Percentiles rank a stretch among this genome's conserved stretches.
Conservation (phyloP, 2,888 invertebrate species). For the Leptopilina syphax region DNA sequence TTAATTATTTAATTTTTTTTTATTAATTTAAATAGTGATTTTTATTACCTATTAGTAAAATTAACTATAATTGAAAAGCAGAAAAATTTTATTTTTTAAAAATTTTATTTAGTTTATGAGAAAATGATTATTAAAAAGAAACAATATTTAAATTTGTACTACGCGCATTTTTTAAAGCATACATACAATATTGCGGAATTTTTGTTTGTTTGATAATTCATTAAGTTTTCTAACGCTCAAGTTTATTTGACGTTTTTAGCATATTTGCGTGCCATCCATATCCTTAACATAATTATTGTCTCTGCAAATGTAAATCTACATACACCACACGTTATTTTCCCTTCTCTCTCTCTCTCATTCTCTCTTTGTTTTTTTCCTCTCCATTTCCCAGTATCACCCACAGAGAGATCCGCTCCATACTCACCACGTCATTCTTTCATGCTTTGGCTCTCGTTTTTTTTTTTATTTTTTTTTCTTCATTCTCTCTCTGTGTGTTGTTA, state of each 20-base stretch:
- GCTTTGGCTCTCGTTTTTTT: conserved; percentile 43
- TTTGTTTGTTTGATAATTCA: background rate
- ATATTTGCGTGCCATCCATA: conserved; percentile 1
- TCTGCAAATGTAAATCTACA: background rate
- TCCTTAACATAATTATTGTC: conserved; percentile 1
- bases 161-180: too few relatives aligned
- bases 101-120: too few relatives aligned
- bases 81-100: too few relatives aligned
- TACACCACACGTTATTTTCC: conserved; percentile 44
- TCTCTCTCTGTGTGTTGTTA: conserved; percentile 48
- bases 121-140: too few relatives aligned
- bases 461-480: conserved; percentile 23
- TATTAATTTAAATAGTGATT: too few relatives aligned
- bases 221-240: background rate
- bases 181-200: background rate
- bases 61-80: too few relatives aligned
- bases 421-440: conserved; percentile 41
- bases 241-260: background rate
- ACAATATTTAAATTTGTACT: too few relatives aligned
- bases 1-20: too few relatives aligned
- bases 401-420: conserved; percentile 39
- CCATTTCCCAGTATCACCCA: conserved; percentile 34
- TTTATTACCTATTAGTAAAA: too few relatives aligned
- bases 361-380: conserved; percentile 33
- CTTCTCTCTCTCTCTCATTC: conserved; percentile 44